Evolutionary conservation across 2,797 vertebrate genomes (phyloP), one percentile per base, ranked within the genome.

Genomic region (Tenualosa ilisha): DNA sequence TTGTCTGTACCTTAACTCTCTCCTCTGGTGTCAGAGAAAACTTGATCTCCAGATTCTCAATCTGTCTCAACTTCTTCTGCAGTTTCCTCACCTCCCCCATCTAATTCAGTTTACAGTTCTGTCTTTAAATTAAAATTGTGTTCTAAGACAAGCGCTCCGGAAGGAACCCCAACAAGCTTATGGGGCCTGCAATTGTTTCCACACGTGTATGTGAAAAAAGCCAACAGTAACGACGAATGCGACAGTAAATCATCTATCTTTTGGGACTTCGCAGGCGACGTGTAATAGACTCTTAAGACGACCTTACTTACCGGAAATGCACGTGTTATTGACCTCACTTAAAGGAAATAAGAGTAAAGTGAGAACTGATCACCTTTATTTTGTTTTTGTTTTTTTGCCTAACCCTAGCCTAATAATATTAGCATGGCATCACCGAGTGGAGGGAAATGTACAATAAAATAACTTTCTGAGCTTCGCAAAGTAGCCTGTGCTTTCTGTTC

Each of bases 61-160:
- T 97, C 94, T 96, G 95, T 84, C 96, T 95, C 89, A 97, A 93
- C 87, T 96, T 97, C 95, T 97, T 97, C 90, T 96, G 94, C 72
- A 96, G 92, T 89, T 96, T 96, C 90, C 96, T 96, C 86, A 94
- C 94, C 86, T 96, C 95, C 93, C 95, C 95, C 96, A 96, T 96
- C 79, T 93, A 92, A 86, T 88, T 83, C 24, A 24, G 54, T 49
- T 15, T 81, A 50, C 79, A 54, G 43, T 53, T 43, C 9, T 50
- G 56, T 50, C 17, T n/a, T 75, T 40, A 22, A 54, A 50, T 49
- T 31, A 50, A 83, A 43, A 26, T 46, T 22, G 37, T 43, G 26
- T 46, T 79, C 40, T 79, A 43, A 43, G 2, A 22, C 20, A 46
- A 6, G 17, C 37, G 20, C 26, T 46, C 15, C 17, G 40, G 2